Evolutionary conservation across 2,797 vertebrate species (phyloP).

Genomic region (Amblyopsis hoosieri): DNA sequence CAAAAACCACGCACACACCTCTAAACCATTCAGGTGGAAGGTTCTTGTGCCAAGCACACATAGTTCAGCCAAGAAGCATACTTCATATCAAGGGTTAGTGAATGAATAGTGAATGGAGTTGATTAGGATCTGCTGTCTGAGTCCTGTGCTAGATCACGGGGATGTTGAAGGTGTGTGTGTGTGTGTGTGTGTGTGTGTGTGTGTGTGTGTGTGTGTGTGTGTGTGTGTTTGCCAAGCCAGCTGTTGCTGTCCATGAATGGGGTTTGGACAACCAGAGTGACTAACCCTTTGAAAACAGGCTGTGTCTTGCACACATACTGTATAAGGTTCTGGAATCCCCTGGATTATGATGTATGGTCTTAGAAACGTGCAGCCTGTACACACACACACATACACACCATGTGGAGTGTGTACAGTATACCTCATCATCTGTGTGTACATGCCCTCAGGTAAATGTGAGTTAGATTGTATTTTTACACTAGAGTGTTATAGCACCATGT

Average conservation of each 20-base stretch:
- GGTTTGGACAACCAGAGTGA: slow-evolving; percentile 54
- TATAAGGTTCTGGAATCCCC: slow-evolving; percentile 53
- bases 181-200: slow-evolving; percentile 6
- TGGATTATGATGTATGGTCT: slow-evolving; percentile 31
- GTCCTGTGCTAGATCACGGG: slow-evolving; percentile 66
- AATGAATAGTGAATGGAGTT: slow-evolving; percentile 69
- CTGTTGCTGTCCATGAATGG: slow-evolving; percentile 65
- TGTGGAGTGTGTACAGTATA: slow-evolving; percentile 21
- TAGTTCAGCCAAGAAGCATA: slow-evolving; percentile 37
- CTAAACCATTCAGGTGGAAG: slow-evolving; percentile 34
- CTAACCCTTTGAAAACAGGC: slow-evolving; percentile 56
- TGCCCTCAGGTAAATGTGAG: no score
- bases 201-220: not conserved
- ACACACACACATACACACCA: slow-evolving; percentile 36
- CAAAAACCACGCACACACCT: slow-evolving; percentile 6
- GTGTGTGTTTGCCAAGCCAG: slow-evolving; percentile 56
- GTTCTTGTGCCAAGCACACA: slow-evolving; percentile 46
- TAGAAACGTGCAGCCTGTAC: slow-evolving; percentile 57
- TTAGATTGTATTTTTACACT: no score
- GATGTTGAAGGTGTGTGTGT: slow-evolving; percentile 49
- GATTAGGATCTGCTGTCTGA: slow-evolving; percentile 70
- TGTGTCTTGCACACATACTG: slow-evolving; percentile 60
- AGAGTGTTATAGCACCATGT: no score
- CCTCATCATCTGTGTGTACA: not conserved
- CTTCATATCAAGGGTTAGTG: slow-evolving; percentile 59